Base-by-base conservation (phyloP, 2,113 vertebrate genomes). In the Malurus melanocephalus region DNA sequence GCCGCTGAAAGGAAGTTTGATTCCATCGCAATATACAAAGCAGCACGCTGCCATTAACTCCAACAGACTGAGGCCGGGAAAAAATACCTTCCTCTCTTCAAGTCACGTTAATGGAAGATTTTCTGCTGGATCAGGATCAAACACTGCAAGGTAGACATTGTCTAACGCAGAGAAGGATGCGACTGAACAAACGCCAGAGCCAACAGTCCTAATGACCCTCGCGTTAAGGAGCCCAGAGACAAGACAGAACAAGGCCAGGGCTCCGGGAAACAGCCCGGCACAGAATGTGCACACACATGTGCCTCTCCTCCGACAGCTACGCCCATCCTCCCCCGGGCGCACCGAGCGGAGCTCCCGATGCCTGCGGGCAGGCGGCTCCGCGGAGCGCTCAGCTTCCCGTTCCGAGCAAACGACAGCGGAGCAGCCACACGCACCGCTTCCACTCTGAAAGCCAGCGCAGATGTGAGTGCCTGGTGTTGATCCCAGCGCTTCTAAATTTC, bases 81-180 rank as follows among this genome's bases (percentile, higher is more conserved):
- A 81, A 93, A 88, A 87, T 11, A 79, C 1, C 0, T 59, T 84
- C 51, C 62, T 84, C 51, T 84, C 77, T 86, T 92, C 77, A 51
- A 89, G 71, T 93, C 86, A 88, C 3, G 0, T 65, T 88, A 90
- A 73, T 69, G 74, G 92, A 86, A 61, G 82, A 90, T 84, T 90
- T 90, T 91, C 27, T 91, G 62, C 93, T 93, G 92, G 93, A 91
- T 57, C 49, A 6, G 62, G 88, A 96, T 96, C 92, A 95, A 75
- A 95, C 71, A 51, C 7, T 66, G 33, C 72, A 88, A 93, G 88
- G 90, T 87, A 95, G 94, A 93, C 91, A n/a, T 79, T 87, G 83
- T 87, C 92, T 95, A 87, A 94, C 55, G 40, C 27, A n/a, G 61
- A 87, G 74, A 90, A 93, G 80, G 93, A 94, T 81, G 83, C 84